A percentile compares a stretch with the other conserved stretches of the same genome.
phyloP scores from a whole-genome alignment of 53 echinoderm and acorn worm genomes.

The Henricia sp. region DNA sequence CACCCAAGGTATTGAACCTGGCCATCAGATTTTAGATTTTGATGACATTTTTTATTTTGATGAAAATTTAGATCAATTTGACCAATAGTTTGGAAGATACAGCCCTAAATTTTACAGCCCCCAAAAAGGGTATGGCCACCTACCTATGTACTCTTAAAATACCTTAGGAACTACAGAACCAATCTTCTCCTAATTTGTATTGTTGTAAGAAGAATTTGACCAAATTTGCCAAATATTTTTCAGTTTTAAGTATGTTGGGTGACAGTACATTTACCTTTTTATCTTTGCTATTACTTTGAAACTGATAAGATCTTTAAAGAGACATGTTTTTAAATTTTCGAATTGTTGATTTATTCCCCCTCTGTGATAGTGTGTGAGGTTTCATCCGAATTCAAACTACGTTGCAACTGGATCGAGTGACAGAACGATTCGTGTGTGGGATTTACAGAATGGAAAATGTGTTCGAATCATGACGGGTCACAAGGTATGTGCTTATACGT shows the following conservation, averaged over 20 bases:
- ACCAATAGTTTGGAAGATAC: too few relatives aligned
- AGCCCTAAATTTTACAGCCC: too few relatives aligned
- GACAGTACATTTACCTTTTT: background rate
- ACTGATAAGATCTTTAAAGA: background rate
- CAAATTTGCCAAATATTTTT: background rate
- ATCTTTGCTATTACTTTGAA: background rate
- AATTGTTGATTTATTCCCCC: background rate
- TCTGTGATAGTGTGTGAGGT: slow-evolving; percentile 80
- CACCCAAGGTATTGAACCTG: too few relatives aligned
- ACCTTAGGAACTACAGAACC: too few relatives aligned
- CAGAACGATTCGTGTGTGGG: slow-evolving; percentile 92
- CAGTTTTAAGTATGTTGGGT: background rate
- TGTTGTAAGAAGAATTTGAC: too few relatives aligned
- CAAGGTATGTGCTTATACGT: slow-evolving; percentile 71
- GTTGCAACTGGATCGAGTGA: slow-evolving; percentile 96
- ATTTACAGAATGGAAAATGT: slow-evolving; percentile 90
- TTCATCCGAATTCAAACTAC: slow-evolving; percentile 99
- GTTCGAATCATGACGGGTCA: slow-evolving; percentile 95
- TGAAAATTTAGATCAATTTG: too few relatives aligned
- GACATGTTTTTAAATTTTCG: too few relatives aligned
- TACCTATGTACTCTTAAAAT: too few relatives aligned
- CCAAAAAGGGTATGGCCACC: too few relatives aligned
- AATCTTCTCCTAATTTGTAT: too few relatives aligned
- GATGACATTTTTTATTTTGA: too few relatives aligned
- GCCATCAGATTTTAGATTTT: too few relatives aligned